Evolutionary conservation across 2,888 invertebrate species (phyloP), one percentile per base, ranked within the genome.

Genomic region (Brachynemurus nebulosus): DNA sequence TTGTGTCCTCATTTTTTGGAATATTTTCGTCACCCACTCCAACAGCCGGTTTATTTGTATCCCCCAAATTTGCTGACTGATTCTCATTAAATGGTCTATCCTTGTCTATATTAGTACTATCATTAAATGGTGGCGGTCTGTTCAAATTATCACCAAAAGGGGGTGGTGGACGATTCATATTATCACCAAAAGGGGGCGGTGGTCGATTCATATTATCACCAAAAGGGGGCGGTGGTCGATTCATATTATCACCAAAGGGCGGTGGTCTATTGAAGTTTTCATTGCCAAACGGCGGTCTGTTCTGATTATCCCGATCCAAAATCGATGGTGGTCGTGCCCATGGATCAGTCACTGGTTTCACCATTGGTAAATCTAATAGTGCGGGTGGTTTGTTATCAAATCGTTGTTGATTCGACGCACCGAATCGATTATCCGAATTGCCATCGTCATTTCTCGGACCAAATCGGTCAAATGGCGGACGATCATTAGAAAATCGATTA

Each of bases 261-360:
- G 43, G 30, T 8, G 11, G 20, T 30, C 23, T 37, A 38, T 46
- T 44, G n/a, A 44, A 48, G 19, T 48, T 43, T 25, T 42, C 45
- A 9, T n/a, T 30, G 20, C 38, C 37, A 11, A 36, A 36, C 3
- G 17, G 36, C 9, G 36, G 36, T 17, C 36, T 36, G 18, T 36
- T 19, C 4, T 16, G 5, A 17, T 6, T 17, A 36, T 18, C 17
- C 18, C 36, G 16, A 18, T 18, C 4, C 3, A n/a, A 7, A 36
- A 5, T 11, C 16, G 16, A 36, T 9, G 8, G 8, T 18, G 36
- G 17, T 18, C 36, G n/a, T 17, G n/a, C 14, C 36, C 36, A 36
- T 17, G 36, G 11, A 14, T 11, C 27, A 34, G 11, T 17, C 7
- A 35, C 40, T 30, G 45, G 45, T 34, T 34, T 40, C 8, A 21